Conservation (phyloP, 2,113 vertebrate genomes). For the Cinclus mexicanus region DNA sequence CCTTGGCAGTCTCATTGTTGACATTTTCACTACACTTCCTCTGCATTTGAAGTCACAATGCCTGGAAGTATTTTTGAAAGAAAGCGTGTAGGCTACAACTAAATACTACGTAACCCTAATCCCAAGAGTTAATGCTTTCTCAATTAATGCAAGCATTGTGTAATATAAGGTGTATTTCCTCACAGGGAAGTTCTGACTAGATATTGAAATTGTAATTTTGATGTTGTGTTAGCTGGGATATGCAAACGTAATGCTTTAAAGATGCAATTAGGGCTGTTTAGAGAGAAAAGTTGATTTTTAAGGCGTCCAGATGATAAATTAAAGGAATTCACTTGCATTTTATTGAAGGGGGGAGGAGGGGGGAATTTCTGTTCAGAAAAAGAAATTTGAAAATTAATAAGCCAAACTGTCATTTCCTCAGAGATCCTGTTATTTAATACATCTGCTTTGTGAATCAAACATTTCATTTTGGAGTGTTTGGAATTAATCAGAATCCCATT, state of each 20-base stretch:
- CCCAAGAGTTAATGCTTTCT: background rate
- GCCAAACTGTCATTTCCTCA: background rate
- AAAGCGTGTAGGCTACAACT: background rate
- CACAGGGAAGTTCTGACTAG: background rate
- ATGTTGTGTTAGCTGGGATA: background rate
- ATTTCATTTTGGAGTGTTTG: background rate
- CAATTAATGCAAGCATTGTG: background rate
- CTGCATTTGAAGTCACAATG: background rate
- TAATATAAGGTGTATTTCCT: background rate
- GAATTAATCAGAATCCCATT: background rate
- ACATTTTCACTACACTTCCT: conserved; percentile 6
- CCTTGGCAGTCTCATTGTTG: conserved; percentile 67
- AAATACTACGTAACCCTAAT: background rate
- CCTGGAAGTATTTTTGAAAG: background rate
- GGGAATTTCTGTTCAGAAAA: background rate
- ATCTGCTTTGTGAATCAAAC: background rate
- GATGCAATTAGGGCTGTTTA: background rate
- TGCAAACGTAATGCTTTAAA: background rate
- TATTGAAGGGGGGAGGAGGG: background rate
- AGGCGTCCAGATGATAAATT: background rate
- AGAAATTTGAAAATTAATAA: background rate
- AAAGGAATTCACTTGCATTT: background rate
- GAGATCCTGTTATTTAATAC: background rate
- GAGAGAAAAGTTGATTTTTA: background rate
- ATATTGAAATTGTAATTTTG: background rate